Evolutionary conservation across 1,140 invertebrate genomes (phyloP).

Genomic region (Trinorchestia longiramus): DNA sequence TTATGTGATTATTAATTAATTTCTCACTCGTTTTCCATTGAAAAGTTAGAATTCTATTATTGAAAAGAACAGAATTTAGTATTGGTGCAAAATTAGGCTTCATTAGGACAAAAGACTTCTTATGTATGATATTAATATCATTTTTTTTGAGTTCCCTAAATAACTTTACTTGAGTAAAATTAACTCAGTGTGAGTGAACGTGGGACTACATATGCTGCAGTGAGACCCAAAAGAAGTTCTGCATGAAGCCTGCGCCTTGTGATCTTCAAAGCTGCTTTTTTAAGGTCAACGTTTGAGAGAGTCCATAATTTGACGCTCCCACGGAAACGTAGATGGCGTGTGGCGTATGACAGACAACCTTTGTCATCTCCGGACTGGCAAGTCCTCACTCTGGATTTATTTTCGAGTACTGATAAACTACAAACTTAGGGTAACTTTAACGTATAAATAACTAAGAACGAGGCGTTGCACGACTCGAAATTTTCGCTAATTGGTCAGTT

Average conservation of each 20-base stretch:
- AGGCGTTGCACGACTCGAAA: background rate
- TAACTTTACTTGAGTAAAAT: background rate
- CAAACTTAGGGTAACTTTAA: background rate
- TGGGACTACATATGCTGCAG: background rate
- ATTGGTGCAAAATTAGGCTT: background rate
- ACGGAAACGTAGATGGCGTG: constrained; percentile 39
- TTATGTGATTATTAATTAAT: no score
- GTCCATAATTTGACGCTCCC: constrained; percentile 13
- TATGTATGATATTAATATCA: no score
- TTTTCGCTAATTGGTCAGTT: no score
- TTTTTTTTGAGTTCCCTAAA: background rate
- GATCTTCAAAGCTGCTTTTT: constrained; percentile 5
- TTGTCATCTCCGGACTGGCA: background rate
- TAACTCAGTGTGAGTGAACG: background rate
- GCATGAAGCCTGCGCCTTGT: background rate
- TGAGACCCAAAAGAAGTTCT: background rate
- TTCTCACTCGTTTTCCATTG: no score
- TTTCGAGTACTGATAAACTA: background rate
- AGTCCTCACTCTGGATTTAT: background rate
- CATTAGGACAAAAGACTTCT: background rate
- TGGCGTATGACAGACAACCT: background rate
- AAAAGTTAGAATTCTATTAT: background rate
- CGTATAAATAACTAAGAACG: background rate
- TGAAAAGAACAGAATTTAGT: background rate
- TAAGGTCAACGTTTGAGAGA: background rate